Percentiles rank a stretch among this genome's conserved stretches.
Conservation (phyloP, 2,888 invertebrate genomes). For the Synanthedon tipuliformis region DNA sequence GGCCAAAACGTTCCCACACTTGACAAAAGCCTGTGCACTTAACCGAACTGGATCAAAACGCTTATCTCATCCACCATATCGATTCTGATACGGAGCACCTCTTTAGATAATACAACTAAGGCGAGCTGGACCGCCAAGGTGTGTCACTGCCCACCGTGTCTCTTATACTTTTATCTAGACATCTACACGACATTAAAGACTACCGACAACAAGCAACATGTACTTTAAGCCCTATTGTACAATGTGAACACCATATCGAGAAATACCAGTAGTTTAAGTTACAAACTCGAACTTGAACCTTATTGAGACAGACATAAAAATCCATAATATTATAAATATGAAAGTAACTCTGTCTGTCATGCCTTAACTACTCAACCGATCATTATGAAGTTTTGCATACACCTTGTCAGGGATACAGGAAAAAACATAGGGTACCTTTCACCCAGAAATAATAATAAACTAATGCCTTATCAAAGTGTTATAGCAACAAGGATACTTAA, state of each 20-base stretch:
- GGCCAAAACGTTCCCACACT: constrained; percentile 11
- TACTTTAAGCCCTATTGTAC: constrained; percentile 23
- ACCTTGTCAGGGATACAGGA: no score
- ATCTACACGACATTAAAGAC: constrained; percentile 50
- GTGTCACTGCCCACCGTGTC: constrained; percentile 11
- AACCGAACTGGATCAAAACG: constrained; percentile 19
- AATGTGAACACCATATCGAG: background rate
- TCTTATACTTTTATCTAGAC: constrained; percentile 40
- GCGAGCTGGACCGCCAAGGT: constrained; percentile 3
- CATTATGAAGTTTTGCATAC: no score
- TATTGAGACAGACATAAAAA: no score
- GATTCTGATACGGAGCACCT: constrained; percentile 17
- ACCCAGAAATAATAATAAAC: no score
- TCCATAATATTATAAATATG: no score
- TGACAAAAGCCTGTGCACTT: constrained; percentile 10
- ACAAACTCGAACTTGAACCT: no score
- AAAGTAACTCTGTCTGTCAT: no score
- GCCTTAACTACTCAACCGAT: no score
- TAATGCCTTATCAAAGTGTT: no score
- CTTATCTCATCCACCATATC: constrained; percentile 27
- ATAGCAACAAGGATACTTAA: no score
- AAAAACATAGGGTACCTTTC: no score
- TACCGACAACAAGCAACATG: constrained; percentile 32
- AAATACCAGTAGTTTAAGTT: no score
- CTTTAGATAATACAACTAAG: constrained; percentile 17